Evolutionary conservation across 2,113 vertebrate genomes (phyloP), one percentile per base, ranked within the genome.

Genomic region (Lasiurus cinereus): DNA sequence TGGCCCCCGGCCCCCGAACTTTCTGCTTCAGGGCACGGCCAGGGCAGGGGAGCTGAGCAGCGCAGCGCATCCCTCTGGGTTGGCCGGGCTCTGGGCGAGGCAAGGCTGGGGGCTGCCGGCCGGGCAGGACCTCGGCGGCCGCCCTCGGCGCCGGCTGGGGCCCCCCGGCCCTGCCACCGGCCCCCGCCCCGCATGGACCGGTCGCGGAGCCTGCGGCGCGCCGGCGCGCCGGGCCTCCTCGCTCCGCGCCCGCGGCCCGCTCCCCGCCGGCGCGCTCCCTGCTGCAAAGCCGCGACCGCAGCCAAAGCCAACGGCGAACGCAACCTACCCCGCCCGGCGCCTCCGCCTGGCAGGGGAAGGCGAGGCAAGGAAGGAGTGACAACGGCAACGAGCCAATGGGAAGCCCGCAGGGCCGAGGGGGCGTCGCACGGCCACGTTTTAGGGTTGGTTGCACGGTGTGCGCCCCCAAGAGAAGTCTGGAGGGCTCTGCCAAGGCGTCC

Each of bases 391-490:
- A 27, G 66, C 98, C 97, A 98, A 98, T 96, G 77, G 39, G 78
- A 84, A 92, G 91, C 93, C 86, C 83, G 66, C 83, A 83, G 67
- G 77, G 78, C 82, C 4, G 85, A 74, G 88, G 87, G 93, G 96
- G 94, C 24, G 91, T 76, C 27, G 29, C 92, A 64, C 52, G 19
- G 94, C 83, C 64, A 27, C 64, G 39, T 82, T 52, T 88, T 91
- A 96, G 96, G 98, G 46, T 98, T 94, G 98, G 98, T 98, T 98
- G 98, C 97, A 94, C 93, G 7, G 98, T 69, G 93, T 70, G 76
- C 14, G 39, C 78, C 96, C 96, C 74, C 84, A 1, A 95, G 97
- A 97, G 97, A 59, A 69, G 96, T 91, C 96, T 19, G 94, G 80
- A 94, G 94, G 83, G 85, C 56, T 39, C 22, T 8, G 74, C 78